Conservation (phyloP, 2,797 vertebrate genomes). For the Zenarchopterus dispar region DNA sequence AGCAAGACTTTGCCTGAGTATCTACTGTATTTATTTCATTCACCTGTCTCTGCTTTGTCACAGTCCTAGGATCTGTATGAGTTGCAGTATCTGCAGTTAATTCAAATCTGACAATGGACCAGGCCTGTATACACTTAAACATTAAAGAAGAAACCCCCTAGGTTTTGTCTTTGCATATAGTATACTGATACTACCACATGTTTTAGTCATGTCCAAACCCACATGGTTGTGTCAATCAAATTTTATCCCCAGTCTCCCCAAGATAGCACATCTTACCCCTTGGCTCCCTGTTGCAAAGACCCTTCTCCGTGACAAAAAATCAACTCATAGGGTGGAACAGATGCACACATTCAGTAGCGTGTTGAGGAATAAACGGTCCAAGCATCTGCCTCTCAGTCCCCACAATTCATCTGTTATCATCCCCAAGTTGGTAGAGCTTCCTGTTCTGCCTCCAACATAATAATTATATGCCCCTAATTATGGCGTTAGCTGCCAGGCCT, state of each 20-base stretch:
- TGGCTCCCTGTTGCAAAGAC: slow-evolving; percentile 18
- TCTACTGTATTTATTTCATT: slow-evolving; percentile 20
- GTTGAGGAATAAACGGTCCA: slow-evolving; percentile 24
- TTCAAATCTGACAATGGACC: slow-evolving; percentile 35
- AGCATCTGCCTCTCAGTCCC: slow-evolving; percentile 54
- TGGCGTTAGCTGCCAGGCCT: slow-evolving; percentile 50
- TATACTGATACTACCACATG: slow-evolving; percentile 25
- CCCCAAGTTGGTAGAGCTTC: slow-evolving; percentile 55
- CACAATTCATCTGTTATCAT: slow-evolving; percentile 56
- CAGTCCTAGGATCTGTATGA: slow-evolving; percentile 26
- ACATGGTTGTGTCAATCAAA: slow-evolving; percentile 62
- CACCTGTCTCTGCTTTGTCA: slow-evolving; percentile 13
- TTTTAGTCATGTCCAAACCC: slow-evolving; percentile 47
- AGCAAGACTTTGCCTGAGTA: too few species aligned
- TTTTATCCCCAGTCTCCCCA: not conserved
- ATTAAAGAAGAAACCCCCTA: not conserved
- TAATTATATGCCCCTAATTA: slow-evolving; percentile 70
- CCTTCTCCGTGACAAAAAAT: slow-evolving; percentile 57
- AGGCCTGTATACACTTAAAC: not conserved
- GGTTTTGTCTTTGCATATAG: slow-evolving; percentile 16
- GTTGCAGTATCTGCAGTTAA: slow-evolving; percentile 42
- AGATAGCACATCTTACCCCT: slow-evolving; percentile 6
- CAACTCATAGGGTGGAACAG: slow-evolving; percentile 39
- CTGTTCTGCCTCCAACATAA: slow-evolving; percentile 66
- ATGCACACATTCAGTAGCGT: slow-evolving; percentile 17